Evolutionary conservation across 2,888 invertebrate genomes (phyloP).

Genomic region (Ornithoptera alexandrae): DNA sequence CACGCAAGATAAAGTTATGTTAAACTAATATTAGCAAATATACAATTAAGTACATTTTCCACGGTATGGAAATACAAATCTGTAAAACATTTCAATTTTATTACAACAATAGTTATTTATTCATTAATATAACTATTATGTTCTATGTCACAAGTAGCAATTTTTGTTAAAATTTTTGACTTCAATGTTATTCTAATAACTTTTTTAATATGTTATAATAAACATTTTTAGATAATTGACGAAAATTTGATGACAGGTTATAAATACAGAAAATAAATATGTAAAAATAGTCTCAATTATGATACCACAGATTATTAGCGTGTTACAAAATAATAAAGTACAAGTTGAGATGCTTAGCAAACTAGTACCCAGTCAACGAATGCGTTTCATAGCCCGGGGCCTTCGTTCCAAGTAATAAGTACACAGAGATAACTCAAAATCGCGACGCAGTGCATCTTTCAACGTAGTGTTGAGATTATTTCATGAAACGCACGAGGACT

Average conservation of each 20-base stretch:
- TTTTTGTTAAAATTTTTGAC: too few relatives aligned
- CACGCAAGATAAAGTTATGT: too few relatives aligned
- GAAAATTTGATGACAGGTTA: neutral
- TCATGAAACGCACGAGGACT: constrained; percentile 60
- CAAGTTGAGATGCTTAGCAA: constrained; percentile 34
- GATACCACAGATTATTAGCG: constrained; percentile 1
- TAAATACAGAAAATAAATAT: neutral
- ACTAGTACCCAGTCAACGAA: constrained; percentile 48
- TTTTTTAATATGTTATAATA: too few relatives aligned
- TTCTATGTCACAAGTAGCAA: too few relatives aligned
- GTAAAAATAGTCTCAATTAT: constrained; percentile 29
- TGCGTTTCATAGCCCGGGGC: constrained; percentile 42
- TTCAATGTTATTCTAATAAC: too few relatives aligned
- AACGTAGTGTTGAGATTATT: constrained; percentile 49
- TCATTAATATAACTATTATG: too few relatives aligned
- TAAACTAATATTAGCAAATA: too few relatives aligned
- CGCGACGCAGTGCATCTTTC: constrained; percentile 42
- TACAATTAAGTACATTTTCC: too few relatives aligned
- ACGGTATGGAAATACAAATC: too few relatives aligned
- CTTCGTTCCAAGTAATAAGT: constrained; percentile 33
- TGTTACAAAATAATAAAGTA: constrained; percentile 8
- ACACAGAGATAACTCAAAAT: constrained; percentile 40
- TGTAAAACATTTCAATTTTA: too few relatives aligned
- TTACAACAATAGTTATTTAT: too few relatives aligned
- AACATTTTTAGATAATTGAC: too few relatives aligned